Base-by-base conservation (phyloP, 2,113 vertebrate species). In the Corythaixoides concolor region DNA sequence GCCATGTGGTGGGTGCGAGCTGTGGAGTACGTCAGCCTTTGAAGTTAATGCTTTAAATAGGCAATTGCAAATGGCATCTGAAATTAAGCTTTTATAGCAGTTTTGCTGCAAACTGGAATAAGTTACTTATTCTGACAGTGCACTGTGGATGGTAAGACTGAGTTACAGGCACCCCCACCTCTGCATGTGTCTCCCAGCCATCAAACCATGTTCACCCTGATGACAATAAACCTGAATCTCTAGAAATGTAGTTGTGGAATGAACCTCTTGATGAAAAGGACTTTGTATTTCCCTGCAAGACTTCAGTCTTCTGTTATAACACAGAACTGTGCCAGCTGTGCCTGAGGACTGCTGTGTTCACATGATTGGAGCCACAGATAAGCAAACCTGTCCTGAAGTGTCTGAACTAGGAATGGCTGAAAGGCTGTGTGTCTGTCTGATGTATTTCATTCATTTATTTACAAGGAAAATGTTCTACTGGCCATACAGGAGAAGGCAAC, bases 1-100 rank as follows among this genome's bases (percentile, higher is more conserved):
- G 79, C n/a, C 59, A 21, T 88, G 76, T 39, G 33, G 64, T 67
- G 79, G 43, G 56, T 86, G 79, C 1, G 0, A 90, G 75, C 77
- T 41, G 69, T 17, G 73, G 60, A 78, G 67, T 64, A 73, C 4
- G 3, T 93, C 92, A 95, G 83, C 73, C 94, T 94, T 95, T 92
- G 88, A 96, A 90, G 86, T 90, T 56, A 45, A 43, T 53, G 80
- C 83, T 93, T 96, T 89, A 89, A 96, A 93, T 62, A 28, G 15
- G 76, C 80, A 58, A 24, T 68, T 89, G 58, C 35, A 85, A 95
- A 75, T 53, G 27, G 41, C 58, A 72, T 45, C 66, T 30, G 50
- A 27, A 70, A 49, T 68, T 11, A 7, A 85, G 39, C 43, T 72
- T 87, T 78, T 75, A 58, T 43, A 72, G 60, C 68, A 58, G 35